phyloP scores from a whole-genome alignment of 2,797 vertebrate species.

The Centroberyx gerrardi region DNA sequence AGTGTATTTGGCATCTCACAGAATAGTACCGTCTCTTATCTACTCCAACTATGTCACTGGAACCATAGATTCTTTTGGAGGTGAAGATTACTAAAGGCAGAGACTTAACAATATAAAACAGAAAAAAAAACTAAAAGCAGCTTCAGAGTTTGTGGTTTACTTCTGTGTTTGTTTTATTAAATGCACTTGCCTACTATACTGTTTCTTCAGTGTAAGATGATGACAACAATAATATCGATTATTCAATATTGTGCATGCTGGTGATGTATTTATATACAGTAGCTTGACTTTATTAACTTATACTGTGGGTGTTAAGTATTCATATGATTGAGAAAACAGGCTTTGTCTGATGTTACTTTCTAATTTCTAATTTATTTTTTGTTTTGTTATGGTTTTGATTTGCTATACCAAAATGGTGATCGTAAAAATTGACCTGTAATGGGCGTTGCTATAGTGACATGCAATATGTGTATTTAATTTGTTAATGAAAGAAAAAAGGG shows the following conservation, averaged over 20 bases:
- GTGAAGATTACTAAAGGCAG: slow-evolving; percentile 80
- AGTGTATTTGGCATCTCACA: slow-evolving; percentile 62
- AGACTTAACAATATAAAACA: slow-evolving; percentile 82
- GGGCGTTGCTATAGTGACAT: slow-evolving; percentile 99
- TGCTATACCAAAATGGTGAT: slow-evolving; percentile 98
- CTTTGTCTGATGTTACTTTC: slow-evolving; percentile 90
- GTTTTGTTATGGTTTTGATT: slow-evolving; percentile 85
- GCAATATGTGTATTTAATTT: slow-evolving; percentile 95
- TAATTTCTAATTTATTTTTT: slow-evolving; percentile 88
- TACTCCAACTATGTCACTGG: slow-evolving; percentile 71
- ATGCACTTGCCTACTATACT: slow-evolving; percentile 99
- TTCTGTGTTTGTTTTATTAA: slow-evolving; percentile 92
- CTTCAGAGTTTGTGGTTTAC: slow-evolving; percentile 95
- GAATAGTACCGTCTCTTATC: slow-evolving; percentile 53
- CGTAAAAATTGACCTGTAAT: slow-evolving; percentile 96
- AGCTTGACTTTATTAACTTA: slow-evolving; percentile 99
- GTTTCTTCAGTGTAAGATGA: slow-evolving; percentile 98
- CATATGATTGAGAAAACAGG: slow-evolving; percentile 96
- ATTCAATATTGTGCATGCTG: slow-evolving; percentile 99
- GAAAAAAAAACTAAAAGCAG: slow-evolving; percentile 90
- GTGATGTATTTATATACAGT: slow-evolving; percentile 99
- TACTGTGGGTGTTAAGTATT: slow-evolving; percentile 99
- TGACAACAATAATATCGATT: slow-evolving; percentile 94
- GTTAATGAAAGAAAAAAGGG: slow-evolving; percentile 82
- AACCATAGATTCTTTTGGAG: slow-evolving; percentile 82